These are phyloP conservation scores for Gymnodraco acuticeps DNA, from an alignment of 2,797 vertebrate genomes.

Conservation along the genomic window DNA sequence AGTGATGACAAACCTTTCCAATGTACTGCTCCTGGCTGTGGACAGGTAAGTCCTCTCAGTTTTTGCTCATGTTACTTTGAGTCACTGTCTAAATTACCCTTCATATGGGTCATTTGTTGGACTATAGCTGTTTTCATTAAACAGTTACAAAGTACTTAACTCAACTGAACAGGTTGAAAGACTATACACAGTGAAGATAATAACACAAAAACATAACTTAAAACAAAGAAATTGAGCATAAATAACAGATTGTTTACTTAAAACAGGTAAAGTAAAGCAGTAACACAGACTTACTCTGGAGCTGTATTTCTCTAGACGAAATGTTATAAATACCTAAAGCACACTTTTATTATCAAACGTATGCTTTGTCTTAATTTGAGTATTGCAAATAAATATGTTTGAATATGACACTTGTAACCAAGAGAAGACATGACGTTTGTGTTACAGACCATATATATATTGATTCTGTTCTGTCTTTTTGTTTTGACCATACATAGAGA, in stretches of 20 bases:
- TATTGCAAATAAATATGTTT: neutral
- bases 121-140: too few species aligned
- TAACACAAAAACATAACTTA: too few species aligned
- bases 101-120: too few species aligned
- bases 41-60: conserved; percentile 89
- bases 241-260: too few species aligned
- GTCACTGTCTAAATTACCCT: neutral
- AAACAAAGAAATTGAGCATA: too few species aligned
- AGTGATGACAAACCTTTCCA: conserved; percentile 99
- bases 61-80: neutral
- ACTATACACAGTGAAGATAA: too few species aligned
- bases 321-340: neutral
- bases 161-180: too few species aligned
- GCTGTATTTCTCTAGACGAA: neutral
- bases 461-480: neutral
- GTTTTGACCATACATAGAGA: conserved; percentile 83
- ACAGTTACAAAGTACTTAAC: too few species aligned
- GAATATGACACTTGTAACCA: neutral
- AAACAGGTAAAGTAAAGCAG: too few species aligned
- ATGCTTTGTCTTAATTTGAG: neutral
- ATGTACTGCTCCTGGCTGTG: conserved; percentile 99
- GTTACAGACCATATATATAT: neutral
- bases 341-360: neutral
- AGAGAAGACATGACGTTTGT: neutral
- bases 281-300: too few species aligned